Percentiles rank a stretch among this genome's conserved stretches.
Evolutionary conservation across 2,113 vertebrate genomes (phyloP).

Genomic region (Ciconia stormi): DNA sequence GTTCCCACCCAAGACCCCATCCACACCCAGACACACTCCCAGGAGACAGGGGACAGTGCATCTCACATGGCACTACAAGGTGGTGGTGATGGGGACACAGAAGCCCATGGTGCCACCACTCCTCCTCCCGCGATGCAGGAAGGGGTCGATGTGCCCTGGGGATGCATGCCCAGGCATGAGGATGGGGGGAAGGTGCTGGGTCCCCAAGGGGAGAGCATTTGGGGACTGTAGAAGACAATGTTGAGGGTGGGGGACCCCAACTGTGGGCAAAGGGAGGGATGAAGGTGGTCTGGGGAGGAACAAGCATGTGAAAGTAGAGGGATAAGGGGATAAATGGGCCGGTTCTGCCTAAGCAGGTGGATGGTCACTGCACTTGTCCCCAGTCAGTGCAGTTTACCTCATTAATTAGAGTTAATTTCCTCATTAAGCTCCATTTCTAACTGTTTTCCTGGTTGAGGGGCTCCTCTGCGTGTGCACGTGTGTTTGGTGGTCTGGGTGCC

Average conservation of each 20-base stretch:
- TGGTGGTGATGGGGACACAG: neutral
- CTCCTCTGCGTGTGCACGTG: fast-evolving
- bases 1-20: neutral
- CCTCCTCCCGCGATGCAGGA: neutral
- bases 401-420: neutral
- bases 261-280: neutral
- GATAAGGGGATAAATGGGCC: neutral
- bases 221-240: neutral
- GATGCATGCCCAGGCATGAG: too few species aligned
- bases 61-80: neutral
- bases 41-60: neutral
- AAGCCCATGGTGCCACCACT: neutral
- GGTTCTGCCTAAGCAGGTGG: neutral
- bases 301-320: neutral
- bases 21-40: neutral
- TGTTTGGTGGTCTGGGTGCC: neutral
- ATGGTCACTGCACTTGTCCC: neutral
- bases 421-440: neutral
- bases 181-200: neutral
- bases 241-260: neutral
- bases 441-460: neutral
- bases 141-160: neutral
- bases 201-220: neutral
- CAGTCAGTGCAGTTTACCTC: neutral
- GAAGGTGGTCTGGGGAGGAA: neutral